phyloP scores from a whole-genome alignment of 1,140 invertebrate species.

The Augochlora pura region DNA sequence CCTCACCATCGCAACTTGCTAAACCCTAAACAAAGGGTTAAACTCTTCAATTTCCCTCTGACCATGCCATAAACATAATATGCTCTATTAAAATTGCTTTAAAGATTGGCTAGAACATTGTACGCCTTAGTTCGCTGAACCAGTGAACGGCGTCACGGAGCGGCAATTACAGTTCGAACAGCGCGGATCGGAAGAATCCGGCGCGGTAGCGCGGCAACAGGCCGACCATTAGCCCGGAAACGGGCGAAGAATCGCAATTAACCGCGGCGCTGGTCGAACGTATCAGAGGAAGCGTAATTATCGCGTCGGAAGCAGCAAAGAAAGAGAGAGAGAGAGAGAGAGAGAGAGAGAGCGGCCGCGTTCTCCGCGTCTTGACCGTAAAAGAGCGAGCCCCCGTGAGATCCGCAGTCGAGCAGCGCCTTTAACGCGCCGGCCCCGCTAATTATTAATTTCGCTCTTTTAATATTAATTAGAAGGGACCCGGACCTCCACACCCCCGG shows the following conservation, averaged over 20 bases:
- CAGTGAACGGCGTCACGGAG: neutral
- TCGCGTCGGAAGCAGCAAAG: conserved; percentile 13
- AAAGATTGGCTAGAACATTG: no score
- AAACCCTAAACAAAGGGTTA: no score
- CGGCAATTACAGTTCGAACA: neutral
- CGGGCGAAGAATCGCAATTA: conserved; percentile 20
- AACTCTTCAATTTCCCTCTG: no score
- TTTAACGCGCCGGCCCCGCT: conserved; percentile 28
- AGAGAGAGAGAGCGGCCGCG: no score
- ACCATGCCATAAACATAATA: no score
- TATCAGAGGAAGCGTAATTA: conserved; percentile 13
- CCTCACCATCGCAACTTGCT: no score
- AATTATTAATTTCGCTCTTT: conserved; percentile 58
- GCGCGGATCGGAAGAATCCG: neutral
- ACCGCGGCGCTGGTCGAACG: neutral
- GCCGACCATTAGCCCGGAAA: neutral
- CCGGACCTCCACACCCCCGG: neutral
- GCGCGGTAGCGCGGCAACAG: no score
- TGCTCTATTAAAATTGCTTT: no score
- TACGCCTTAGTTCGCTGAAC: no score
- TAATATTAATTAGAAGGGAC: conserved; percentile 56
- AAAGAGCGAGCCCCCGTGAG: conserved; percentile 1
- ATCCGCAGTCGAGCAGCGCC: neutral
- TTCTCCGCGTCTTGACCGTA: conserved; percentile 5
- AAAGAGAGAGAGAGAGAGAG: no score